Evolutionary conservation across 2,888 invertebrate genomes (phyloP).

Genomic region (Quadroppia sp.): DNA sequence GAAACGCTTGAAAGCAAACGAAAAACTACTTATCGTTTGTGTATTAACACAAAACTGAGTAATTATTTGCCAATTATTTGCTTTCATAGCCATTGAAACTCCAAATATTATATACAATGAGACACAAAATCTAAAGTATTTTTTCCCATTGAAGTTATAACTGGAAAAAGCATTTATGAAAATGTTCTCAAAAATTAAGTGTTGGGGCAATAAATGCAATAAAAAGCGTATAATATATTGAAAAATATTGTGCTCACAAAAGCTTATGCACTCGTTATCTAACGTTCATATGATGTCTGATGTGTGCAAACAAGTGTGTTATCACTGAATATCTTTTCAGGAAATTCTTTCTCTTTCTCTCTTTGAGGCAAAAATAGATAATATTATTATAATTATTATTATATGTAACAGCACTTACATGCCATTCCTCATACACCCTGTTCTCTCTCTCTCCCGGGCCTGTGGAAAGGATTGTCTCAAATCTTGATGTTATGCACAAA

Average conservation of each 20-base stretch:
- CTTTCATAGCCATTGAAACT: neutral
- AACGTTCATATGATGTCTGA: neutral
- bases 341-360: constrained; percentile 6
- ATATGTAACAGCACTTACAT: no score
- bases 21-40: neutral
- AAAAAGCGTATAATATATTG: neutral
- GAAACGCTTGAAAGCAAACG: neutral
- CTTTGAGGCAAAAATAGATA: neutral
- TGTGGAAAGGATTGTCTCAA: neutral
- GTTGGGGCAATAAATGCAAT: neutral
- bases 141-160: neutral
- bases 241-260: neutral
- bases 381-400: neutral
- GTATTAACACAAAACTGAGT: neutral
- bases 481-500: neutral
- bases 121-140: neutral
- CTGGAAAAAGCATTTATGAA: neutral
- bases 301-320: neutral
- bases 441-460: no score
- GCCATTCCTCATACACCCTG: no score
- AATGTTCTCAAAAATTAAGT: no score
- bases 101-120: neutral
- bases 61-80: neutral
- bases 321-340: constrained; percentile 2
- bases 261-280: neutral